Evolutionary conservation across 2,113 vertebrate species (phyloP), one percentile per base, ranked within the genome.

Genomic region (Tetrax tetrax): DNA sequence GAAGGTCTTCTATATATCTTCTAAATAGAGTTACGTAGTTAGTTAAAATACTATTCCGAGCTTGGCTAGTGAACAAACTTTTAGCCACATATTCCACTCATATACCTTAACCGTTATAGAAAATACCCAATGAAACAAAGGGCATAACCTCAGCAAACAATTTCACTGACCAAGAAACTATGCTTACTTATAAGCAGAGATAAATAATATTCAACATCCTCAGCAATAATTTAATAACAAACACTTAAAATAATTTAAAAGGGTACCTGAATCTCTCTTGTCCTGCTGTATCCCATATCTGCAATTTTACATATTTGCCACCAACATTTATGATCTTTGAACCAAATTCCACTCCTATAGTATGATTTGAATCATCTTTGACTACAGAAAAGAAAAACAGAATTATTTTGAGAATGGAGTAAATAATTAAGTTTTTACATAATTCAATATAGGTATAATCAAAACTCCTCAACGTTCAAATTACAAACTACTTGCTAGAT

Each of bases 221-320:
- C 10, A 87, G 45, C 37, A 79, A 50, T 21, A 76, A 51, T 45
- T 94, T 85, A 43, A 9, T 75, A 94, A 92, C 24, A 63, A 71
- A 56, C 48, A 60, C 61, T 74, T 84, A 87, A 84, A 60, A 95
- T 9, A 12, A 65, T 65, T 84, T n/a, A 60, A 93, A 94, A 90
- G 12, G 7, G 8, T 97, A 98, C 98, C 98, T 98, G 98, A 98
- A 98, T 85, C 98, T 97, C 25, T 98, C 98, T 96, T 98, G 98
- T 97, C 98, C 98, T 45, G 98, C 98, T 50, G 98, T 98, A 84
- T 98, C 98, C 98, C 98, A 98, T 86, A 98, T 98, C 90, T 98
- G 98, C 92, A 98, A 93, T 94, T 98, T 98, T 31, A 98, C 98
- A n/a, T 98, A 98, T 98, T 98, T 98, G 61, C 98, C 98, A 79